A percentile compares a stretch with the other conserved stretches of the same genome.
phyloP scores from a whole-genome alignment of 1,140 invertebrate species.

The Paraescarpia echinospica region DNA sequence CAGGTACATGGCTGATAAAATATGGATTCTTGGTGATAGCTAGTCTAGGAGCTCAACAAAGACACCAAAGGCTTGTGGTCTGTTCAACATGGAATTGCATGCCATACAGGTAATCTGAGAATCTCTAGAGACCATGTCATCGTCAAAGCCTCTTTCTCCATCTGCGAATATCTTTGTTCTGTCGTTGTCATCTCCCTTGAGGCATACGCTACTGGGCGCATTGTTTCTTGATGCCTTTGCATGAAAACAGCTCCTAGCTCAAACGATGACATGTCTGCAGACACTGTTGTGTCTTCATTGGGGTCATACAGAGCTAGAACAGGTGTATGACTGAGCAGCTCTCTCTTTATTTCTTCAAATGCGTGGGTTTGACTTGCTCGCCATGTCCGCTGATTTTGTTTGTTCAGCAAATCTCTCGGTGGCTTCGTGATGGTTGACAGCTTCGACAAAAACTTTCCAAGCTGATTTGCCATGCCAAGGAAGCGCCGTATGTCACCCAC shows the following conservation, averaged over 20 bases:
- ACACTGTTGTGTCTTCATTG: slow-evolving; percentile 32
- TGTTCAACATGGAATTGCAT: slow-evolving; percentile 15
- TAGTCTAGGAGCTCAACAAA: not conserved
- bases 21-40: slow-evolving; percentile 10
- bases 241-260: slow-evolving; percentile 56
- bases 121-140: slow-evolving; percentile 56
- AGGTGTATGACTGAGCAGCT: slow-evolving; percentile 31
- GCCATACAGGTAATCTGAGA: slow-evolving; percentile 26
- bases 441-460: slow-evolving; percentile 26
- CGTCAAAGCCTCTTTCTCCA: slow-evolving; percentile 60
- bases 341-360: slow-evolving; percentile 34
- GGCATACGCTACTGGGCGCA: slow-evolving; percentile 54
- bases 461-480: slow-evolving; percentile 37
- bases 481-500: slow-evolving; percentile 34
- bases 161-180: slow-evolving; percentile 38
- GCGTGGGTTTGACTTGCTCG: slow-evolving; percentile 6
- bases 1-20: slow-evolving; percentile 8
- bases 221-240: slow-evolving; percentile 46
- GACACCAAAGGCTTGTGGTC: slow-evolving; percentile 9
- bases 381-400: slow-evolving; percentile 21
- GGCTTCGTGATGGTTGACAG: slow-evolving; percentile 14
- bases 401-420: not conserved
- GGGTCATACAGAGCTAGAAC: slow-evolving; percentile 39
- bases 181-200: slow-evolving; percentile 39
- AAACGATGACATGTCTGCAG: slow-evolving; percentile 39